Conservation (phyloP, 2,888 invertebrate genomes). For the Conus canariensis region DNA sequence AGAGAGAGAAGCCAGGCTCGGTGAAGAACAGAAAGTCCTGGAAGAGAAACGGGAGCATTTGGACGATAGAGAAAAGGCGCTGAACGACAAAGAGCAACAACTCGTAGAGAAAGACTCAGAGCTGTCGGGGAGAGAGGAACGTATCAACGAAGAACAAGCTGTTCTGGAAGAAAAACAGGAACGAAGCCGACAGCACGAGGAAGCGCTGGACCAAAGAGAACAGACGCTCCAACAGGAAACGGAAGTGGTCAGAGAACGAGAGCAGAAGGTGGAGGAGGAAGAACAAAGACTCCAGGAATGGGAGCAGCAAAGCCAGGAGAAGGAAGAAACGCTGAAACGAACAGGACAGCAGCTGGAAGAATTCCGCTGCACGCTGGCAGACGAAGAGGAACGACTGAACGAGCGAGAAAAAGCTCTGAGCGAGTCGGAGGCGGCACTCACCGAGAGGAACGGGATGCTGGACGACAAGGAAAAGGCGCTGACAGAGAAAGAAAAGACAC, state of each 20-base stretch:
- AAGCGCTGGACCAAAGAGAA: not conserved
- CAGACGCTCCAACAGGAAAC: not conserved
- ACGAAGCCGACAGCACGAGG: not conserved
- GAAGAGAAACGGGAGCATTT: not conserved
- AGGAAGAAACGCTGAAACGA: not conserved
- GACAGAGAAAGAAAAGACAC: not conserved
- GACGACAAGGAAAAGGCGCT: not conserved
- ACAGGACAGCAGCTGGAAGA: slow-evolving; percentile 8
- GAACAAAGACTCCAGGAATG: not conserved
- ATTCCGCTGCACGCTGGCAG: not conserved
- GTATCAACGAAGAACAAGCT: not conserved
- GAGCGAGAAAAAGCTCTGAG: not conserved
- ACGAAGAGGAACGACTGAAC: slow-evolving; percentile 3
- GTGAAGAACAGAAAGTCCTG: not conserved
- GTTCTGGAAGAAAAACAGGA: not conserved
- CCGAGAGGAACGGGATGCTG: not conserved
- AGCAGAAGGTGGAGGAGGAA: not conserved
- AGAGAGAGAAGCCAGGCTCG: not conserved
- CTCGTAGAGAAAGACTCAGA: not conserved
- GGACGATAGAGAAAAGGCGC: slow-evolving; percentile 2
- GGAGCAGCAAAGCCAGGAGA: not conserved
- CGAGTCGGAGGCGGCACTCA: not conserved
- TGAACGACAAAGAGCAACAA: not conserved
- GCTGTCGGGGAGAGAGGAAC: not conserved
- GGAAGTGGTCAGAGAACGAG: slow-evolving; percentile 2